Evolutionary conservation across 2,113 vertebrate species (phyloP).

Genomic region (Lycocorax pyrrhopterus): DNA sequence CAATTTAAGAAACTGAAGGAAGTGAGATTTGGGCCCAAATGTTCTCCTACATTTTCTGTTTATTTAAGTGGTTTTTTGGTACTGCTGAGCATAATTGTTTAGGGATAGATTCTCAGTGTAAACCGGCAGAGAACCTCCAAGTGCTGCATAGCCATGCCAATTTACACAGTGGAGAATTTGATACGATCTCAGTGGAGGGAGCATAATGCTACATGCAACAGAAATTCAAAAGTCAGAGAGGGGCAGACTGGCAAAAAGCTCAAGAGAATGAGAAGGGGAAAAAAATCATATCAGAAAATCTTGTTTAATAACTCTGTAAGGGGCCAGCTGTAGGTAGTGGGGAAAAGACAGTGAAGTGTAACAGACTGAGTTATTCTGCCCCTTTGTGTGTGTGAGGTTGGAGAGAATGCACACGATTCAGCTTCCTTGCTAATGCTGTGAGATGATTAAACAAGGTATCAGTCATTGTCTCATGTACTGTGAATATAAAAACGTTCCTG

Average conservation of each 20-base stretch:
- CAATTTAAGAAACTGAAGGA: neutral
- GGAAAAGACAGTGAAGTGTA: neutral
- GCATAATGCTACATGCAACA: neutral
- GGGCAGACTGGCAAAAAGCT: neutral
- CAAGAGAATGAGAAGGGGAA: neutral
- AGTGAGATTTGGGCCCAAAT: neutral
- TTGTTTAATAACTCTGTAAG: neutral
- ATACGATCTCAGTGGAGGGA: neutral
- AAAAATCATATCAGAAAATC: neutral
- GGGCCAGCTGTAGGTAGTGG: neutral
- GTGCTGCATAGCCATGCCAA: neutral
- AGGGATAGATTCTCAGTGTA: constrained; percentile 1
- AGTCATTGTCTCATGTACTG: neutral
- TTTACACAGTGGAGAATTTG: constrained; percentile 23
- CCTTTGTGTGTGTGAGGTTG: neutral
- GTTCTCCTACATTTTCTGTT: neutral
- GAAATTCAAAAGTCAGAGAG: neutral
- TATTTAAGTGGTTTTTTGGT: neutral
- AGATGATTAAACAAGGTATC: neutral
- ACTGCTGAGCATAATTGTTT: constrained; percentile 32
- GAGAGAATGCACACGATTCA: neutral
- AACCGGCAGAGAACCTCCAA: constrained; percentile 21
- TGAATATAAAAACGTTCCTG: neutral
- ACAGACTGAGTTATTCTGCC: neutral
- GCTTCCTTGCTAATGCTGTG: neutral